Conservation (phyloP, 2,113 vertebrate genomes). For the Sinocyclocheilus anophthalmus region DNA sequence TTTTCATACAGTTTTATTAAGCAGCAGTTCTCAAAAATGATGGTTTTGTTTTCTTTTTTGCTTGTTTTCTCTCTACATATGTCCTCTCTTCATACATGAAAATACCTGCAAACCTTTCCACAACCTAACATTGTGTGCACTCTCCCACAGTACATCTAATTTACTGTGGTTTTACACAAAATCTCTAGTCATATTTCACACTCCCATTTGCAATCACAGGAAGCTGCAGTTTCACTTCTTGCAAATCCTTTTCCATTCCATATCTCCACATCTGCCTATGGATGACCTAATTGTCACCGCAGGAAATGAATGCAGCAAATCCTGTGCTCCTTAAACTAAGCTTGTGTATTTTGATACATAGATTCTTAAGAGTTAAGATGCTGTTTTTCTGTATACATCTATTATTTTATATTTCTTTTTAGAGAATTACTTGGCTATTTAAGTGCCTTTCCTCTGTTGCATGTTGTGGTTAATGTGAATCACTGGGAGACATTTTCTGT, state of each 20-base stretch:
- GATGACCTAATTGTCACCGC: not conserved
- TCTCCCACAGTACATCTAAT: not conserved
- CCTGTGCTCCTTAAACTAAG: not conserved
- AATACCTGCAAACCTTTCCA: not conserved
- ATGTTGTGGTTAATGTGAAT: not conserved
- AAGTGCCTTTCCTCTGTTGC: not conserved
- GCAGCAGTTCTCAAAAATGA: not conserved
- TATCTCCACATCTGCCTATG: not conserved
- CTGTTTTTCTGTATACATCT: not conserved
- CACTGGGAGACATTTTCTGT: not conserved
- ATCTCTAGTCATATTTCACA: not conserved
- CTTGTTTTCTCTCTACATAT: not conserved
- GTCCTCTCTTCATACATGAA: not conserved
- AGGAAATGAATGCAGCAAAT: conserved; percentile 6
- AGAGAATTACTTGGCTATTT: not conserved
- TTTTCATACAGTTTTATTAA: not conserved
- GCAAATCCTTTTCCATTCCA: not conserved
- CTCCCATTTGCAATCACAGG: not conserved
- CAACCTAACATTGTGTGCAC: not conserved
- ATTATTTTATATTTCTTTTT: not conserved
- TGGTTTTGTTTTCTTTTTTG: not conserved
- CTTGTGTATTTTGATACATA: not conserved
- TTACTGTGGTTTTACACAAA: not conserved
- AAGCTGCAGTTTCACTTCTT: not conserved
- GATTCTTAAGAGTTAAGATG: not conserved